Base-by-base conservation (phyloP, 2,113 vertebrate species). In the Pollachius pollachius region DNA sequence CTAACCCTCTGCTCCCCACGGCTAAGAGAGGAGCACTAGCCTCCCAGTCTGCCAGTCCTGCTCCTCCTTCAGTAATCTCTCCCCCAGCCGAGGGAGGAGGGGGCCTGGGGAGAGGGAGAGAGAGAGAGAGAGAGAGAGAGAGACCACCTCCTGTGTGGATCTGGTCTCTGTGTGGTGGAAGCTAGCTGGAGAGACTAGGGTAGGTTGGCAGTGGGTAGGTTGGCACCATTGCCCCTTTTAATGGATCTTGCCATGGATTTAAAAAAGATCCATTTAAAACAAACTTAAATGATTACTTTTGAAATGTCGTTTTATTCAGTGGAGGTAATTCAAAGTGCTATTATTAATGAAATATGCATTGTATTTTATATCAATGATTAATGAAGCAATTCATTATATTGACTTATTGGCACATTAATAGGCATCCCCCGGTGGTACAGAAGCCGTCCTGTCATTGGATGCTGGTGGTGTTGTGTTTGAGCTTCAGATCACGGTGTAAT, bases 21-120 rank as follows among this genome's bases (percentile, higher is more conserved):
- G 83, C 84, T 87, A 89, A 89, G 82, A 85, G 87, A 85, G 59
- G n/a, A 82, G 80, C 85, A 81, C 75, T 75, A 76, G 75, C 71
- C 80, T 87, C 81, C 83, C 85, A 81, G 82, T 25, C 75, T 34
- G 30, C 30, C 30, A 34, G 30, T 34, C 84, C 76, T 74, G 86
- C 87, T 88, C 90, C 89, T 90, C 90, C 87, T 78, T 81, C 84
- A 72, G 75, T 90, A 90, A 90, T 91, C 87, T 89, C 86, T 81
- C 79, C 87, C 81, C 79, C 76, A 64, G 83, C 86, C 84, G 66
- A 76, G 90, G 87, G 89, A 90, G 73, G 82, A 71, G 76, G 79
- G 70, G 82, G 80, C 74, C 37, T 6, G 54, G 23, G 69, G 82
- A 80, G 72, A 16, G 15, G 12, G 27, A 1, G 80, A 74, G 84